These are phyloP conservation scores for Australoheros facetus DNA, from an alignment of 2,797 vertebrate species.

Conservation along the genomic window DNA sequence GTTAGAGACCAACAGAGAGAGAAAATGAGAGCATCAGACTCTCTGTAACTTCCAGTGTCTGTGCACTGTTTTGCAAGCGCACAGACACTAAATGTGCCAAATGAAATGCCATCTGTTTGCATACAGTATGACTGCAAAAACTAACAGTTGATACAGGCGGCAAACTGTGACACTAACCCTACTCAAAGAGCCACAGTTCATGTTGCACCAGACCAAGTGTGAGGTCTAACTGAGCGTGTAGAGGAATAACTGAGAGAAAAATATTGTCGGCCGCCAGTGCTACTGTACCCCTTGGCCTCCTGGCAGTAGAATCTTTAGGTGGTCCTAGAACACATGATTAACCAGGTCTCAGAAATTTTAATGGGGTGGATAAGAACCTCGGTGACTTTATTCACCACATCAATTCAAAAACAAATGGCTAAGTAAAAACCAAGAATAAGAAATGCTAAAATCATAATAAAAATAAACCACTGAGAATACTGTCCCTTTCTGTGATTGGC, in stretches of 20 bases:
- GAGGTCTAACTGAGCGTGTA: slow-evolving; percentile 18
- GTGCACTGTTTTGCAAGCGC: slow-evolving; percentile 39
- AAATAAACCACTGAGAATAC: too few relatives aligned
- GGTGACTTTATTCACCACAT: too few relatives aligned
- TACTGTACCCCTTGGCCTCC: too few relatives aligned
- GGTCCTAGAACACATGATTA: too few relatives aligned
- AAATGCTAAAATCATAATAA: too few relatives aligned
- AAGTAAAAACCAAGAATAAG: too few relatives aligned
- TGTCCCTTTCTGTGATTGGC: too few relatives aligned
- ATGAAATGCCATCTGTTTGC: slow-evolving; percentile 54
- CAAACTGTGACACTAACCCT: slow-evolving; percentile 48
- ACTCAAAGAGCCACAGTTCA: slow-evolving; percentile 26
- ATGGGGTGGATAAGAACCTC: too few relatives aligned
- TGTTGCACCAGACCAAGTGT: slow-evolving; percentile 41
- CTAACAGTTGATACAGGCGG: slow-evolving; percentile 44
- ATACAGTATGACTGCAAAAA: slow-evolving; percentile 45
- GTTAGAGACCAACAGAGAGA: slow-evolving; percentile 24
- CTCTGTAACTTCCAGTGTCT: slow-evolving; percentile 36
- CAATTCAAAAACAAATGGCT: too few relatives aligned
- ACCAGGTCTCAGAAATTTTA: too few relatives aligned
- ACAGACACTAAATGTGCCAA: slow-evolving; percentile 39
- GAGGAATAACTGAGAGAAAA: slow-evolving; percentile 9
- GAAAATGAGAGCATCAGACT: slow-evolving; percentile 9
- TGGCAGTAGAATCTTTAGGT: too few relatives aligned
- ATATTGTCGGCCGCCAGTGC: neutral